phyloP scores from a whole-genome alignment of 2,888 invertebrate species.

The Thecophora atra region DNA sequence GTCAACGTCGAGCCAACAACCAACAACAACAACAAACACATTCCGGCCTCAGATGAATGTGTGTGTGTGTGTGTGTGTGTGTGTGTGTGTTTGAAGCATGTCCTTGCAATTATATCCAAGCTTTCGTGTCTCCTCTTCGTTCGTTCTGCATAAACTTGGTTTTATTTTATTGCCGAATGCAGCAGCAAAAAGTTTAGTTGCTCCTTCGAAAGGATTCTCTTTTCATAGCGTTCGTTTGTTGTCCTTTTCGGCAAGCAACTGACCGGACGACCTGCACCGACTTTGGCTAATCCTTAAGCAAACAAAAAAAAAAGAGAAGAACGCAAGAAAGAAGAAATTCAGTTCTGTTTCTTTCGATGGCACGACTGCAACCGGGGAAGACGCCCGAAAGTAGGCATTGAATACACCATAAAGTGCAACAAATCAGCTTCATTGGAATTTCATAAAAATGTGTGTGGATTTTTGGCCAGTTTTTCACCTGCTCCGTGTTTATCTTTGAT shows the following conservation, averaged over 20 bases:
- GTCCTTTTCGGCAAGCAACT: slow-evolving; percentile 20
- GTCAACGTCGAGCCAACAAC: slow-evolving; percentile 12
- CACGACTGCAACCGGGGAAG: no score
- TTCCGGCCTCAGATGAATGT: background rate
- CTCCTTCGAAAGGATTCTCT: slow-evolving; percentile 24
- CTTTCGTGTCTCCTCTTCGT: no score
- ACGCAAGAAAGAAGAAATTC: no score
- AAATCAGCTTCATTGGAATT: no score
- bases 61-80: background rate
- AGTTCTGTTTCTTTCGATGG: no score
- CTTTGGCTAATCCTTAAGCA: background rate
- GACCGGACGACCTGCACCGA: slow-evolving; percentile 1
- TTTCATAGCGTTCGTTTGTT: slow-evolving; percentile 19
- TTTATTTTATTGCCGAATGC: slow-evolving; percentile 24
- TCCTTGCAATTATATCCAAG: background rate
- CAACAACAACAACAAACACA: background rate
- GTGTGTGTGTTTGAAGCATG: slow-evolving; percentile 1
- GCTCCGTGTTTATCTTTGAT: no score
- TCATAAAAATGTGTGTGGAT: background rate
- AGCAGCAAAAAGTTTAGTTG: slow-evolving; percentile 25
- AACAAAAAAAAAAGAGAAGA: no score
- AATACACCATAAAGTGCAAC: no score
- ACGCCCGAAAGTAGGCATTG: no score
- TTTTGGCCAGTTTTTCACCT: no score
- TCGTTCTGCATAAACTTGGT: slow-evolving; percentile 23